Conservation (phyloP, 2,888 invertebrate species). For the Drosophila affinis region DNA sequence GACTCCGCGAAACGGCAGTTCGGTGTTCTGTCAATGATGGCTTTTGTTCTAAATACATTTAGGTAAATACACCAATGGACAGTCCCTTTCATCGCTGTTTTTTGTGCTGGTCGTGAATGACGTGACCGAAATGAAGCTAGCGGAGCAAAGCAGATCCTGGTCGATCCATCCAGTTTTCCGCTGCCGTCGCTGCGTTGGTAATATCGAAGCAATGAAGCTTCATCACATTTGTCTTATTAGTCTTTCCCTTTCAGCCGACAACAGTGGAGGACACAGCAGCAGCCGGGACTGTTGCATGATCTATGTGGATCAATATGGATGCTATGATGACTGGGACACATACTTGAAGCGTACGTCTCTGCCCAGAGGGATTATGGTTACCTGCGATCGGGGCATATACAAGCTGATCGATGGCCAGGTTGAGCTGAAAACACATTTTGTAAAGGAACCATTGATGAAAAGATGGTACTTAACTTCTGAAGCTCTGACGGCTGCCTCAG, state of each 20-base stretch:
- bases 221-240: too few relatives aligned
- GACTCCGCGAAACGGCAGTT: background rate
- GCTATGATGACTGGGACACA: background rate
- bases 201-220: too few relatives aligned
- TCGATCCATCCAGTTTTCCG: background rate
- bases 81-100: constrained; percentile 12
- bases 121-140: background rate
- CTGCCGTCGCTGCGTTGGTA: background rate
- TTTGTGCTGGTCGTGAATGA: constrained; percentile 21
- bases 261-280: background rate
- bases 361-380: constrained; percentile 1
- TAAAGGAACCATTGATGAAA: too few relatives aligned
- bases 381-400: constrained; percentile 19
- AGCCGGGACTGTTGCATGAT: constrained; percentile 14
- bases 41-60: background rate
- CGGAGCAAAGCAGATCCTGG: constrained; percentile 18
- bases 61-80: constrained; percentile 18
- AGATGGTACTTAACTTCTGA: constrained; percentile 6
- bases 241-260: background rate
- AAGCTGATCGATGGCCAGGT: constrained; percentile 20
- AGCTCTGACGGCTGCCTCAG: background rate
- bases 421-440: background rate
- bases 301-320: background rate
- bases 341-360: background rate
- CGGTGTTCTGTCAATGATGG: background rate